Base-by-base conservation (phyloP, 2,888 invertebrate genomes). In the Lysandra coridon region DNA sequence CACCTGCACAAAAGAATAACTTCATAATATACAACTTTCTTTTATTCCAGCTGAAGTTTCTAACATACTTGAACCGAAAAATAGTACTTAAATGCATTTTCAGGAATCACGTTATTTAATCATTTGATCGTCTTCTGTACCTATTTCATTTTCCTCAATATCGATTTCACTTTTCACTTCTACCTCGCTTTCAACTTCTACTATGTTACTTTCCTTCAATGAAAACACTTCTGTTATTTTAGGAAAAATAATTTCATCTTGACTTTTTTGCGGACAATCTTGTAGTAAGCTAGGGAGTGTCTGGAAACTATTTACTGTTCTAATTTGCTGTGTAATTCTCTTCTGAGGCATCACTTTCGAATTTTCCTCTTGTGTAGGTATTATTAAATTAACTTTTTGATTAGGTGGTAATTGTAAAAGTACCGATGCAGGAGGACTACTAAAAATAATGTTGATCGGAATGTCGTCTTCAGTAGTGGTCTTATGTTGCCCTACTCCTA, bases 151-250 rank as follows among this genome's bases (percentile, higher is more conserved):
- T 40, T 73, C 37, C 6, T 73, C 73, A 73, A 40, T 40, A 44
- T 40, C 73, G 23, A 49, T 49, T 44, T n/a, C n/a, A 17, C 44
- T 62, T 23, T 62, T 62, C 23, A 62, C 49, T 49, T 75, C 5
- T 49, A 49, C 12, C 23, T 75, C 17, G 6, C 23, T 44, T n/a
- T 44, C 74, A 49, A 75, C 44, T 23, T 75, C 62, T 62, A 10
- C 17, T 62, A 62, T n/a, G 23, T 62, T 40, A n/a, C 23, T 75
- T 3, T 75, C 74, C 6, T 23, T 80, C 80, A 84, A 79, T 53
- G 84, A 83, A 78, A 79, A 84, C 57, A 83, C 84, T 44, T 80
- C 81, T 77, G 79, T 30, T 74, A 84, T 84, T 30, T 80, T 79
- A 6, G 84, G 84, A 10, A 53, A 40, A 30, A 37, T 40, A 62